Conservation (phyloP, 2,888 invertebrate species). For the Mythimna impura region DNA sequence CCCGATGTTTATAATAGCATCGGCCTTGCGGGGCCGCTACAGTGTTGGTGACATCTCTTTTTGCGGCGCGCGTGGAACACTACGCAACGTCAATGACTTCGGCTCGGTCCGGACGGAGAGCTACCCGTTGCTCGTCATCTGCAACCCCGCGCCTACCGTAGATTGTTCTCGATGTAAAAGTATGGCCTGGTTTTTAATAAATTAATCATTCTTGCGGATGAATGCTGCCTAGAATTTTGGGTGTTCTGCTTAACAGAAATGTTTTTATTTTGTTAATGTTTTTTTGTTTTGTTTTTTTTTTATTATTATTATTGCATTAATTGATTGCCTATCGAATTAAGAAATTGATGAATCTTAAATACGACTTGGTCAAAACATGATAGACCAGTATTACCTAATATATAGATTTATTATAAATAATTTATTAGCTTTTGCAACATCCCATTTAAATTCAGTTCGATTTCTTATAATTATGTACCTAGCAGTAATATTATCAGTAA, state of each 20-base stretch:
- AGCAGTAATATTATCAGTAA: background rate
- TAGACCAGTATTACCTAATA: conserved; percentile 24
- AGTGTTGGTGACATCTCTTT: no score
- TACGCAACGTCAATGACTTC: no score
- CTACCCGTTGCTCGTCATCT: no score
- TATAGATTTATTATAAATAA: conserved; percentile 1
- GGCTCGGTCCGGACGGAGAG: no score
- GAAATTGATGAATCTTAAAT: conserved; percentile 4
- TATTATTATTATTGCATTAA: no score
- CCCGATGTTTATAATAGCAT: no score
- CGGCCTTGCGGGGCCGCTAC: no score
- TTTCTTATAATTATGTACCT: conserved; percentile 5
- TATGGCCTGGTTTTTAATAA: no score
- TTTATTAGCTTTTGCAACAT: conserved; percentile 31
- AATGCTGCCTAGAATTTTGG: background rate
- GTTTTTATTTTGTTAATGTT: background rate
- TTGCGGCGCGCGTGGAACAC: no score
- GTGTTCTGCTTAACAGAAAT: background rate
- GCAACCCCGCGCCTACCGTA: no score
- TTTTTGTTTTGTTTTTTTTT: no score
- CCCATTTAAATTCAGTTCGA: conserved; percentile 6
- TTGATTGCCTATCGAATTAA: conserved; percentile 2
- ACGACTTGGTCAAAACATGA: conserved; percentile 19
- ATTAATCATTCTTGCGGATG: background rate
- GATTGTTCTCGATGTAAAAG: no score